Evolutionary conservation across 2,888 invertebrate genomes (phyloP).

Genomic region (Priocnemis perturbator): DNA sequence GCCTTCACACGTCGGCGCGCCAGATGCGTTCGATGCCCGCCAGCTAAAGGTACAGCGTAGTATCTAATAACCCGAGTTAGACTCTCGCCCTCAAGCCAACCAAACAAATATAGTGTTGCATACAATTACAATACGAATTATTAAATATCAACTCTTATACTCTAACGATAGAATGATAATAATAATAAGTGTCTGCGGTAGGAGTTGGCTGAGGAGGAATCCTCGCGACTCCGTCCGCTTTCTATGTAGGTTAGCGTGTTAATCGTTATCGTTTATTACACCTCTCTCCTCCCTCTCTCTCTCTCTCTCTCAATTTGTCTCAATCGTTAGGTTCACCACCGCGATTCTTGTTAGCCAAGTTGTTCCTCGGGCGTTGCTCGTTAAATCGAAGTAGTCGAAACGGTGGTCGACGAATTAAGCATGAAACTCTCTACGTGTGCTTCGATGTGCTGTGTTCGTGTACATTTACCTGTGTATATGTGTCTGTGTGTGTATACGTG

Average conservation of each 20-base stretch:
- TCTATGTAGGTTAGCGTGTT: conserved; percentile 23
- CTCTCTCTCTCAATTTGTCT: conserved; percentile 6
- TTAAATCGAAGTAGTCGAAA: too few relatives aligned
- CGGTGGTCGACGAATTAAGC: too few relatives aligned
- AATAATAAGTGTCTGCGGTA: conserved; percentile 59
- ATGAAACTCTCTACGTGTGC: too few relatives aligned
- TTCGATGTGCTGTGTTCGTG: too few relatives aligned
- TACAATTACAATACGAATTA: conserved; percentile 75
- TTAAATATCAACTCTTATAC: conserved; percentile 75
- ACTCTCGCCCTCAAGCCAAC: conserved; percentile 76
- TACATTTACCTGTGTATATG: too few relatives aligned
- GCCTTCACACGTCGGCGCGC: not conserved
- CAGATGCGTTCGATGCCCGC: conserved; percentile 53
- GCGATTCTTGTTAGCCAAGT: too few relatives aligned
- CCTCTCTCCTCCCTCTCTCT: not conserved
- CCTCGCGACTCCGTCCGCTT: conserved; percentile 14
- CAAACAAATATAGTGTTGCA: conserved; percentile 74
- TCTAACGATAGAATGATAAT: conserved; percentile 73
- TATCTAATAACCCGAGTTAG: conserved; percentile 76
- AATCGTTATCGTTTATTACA: conserved; percentile 5
- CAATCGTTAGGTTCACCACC: not conserved
- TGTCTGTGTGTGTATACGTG: too few relatives aligned
- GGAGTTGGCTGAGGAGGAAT: not conserved
- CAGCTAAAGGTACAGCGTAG: conserved; percentile 75
- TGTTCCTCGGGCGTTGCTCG: too few relatives aligned